These are phyloP conservation scores for Epicampocera succincta DNA, from an alignment of 2,888 invertebrate species.

Conservation along the genomic window DNA sequence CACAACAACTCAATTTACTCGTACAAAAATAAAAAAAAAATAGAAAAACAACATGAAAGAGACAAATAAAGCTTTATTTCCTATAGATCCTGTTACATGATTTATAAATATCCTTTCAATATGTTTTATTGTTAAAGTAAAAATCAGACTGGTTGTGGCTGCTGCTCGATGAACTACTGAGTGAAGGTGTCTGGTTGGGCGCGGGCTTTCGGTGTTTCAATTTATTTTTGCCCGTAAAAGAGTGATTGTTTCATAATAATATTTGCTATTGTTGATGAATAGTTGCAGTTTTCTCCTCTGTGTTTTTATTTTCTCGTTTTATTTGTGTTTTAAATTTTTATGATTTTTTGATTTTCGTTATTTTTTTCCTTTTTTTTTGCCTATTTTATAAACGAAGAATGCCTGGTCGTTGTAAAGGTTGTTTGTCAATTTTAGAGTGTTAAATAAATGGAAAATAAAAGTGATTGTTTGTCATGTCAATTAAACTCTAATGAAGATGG, in stretches of 20 bases:
- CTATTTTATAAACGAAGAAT: conserved; percentile 8
- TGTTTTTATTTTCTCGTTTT: conserved; percentile 5
- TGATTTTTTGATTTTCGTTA: conserved; percentile 1
- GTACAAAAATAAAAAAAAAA: not conserved
- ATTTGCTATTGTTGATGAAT: conserved; percentile 65
- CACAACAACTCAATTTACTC: conserved; percentile 52
- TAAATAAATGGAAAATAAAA: conserved; percentile 11
- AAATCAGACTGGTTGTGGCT: not conserved
- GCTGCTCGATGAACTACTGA: conserved; percentile 7
- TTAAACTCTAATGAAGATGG: conserved; percentile 58
- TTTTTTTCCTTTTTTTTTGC: not conserved
- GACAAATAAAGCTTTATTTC: conserved; percentile 17
- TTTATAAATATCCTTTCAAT: conserved; percentile 57
- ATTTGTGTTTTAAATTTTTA: conserved; percentile 43
- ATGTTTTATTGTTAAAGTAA: conserved; percentile 31
- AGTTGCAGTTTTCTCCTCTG: conserved; percentile 18
- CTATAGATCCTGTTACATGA: conserved; percentile 45
- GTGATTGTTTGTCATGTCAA: conserved; percentile 32
- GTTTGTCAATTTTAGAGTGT: conserved; percentile 35
- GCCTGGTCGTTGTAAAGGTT: conserved; percentile 38
- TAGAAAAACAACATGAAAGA: not conserved
- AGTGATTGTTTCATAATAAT: conserved; percentile 66
- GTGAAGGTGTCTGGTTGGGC: conserved; percentile 13
- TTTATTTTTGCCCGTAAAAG: conserved; percentile 11
- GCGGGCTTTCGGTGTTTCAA: not conserved